A percentile compares a stretch with the other conserved stretches of the same genome.
Conservation (phyloP, 2,888 invertebrate genomes). For the Cabera pusaria region DNA sequence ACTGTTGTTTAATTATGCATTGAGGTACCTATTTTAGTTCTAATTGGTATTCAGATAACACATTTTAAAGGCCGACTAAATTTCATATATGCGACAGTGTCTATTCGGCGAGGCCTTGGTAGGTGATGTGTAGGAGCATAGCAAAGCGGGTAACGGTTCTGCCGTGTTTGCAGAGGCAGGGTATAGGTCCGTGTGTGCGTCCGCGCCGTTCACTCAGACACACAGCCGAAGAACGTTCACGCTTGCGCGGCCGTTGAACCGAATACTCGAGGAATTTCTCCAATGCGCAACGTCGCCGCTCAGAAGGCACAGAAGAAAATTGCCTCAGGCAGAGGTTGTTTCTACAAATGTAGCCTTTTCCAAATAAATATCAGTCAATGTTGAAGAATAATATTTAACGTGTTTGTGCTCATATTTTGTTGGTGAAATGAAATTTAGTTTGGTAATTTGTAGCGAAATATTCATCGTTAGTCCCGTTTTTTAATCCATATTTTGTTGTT, state of each 20-base stretch:
- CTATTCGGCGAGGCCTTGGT: constrained; percentile 47
- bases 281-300: constrained; percentile 57
- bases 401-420: too few species aligned
- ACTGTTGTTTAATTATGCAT: constrained; percentile 3
- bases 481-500: too few species aligned
- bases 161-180: constrained; percentile 73
- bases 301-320: constrained; percentile 70
- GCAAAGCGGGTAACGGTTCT: constrained; percentile 71
- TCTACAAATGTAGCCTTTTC: too few species aligned
- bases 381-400: too few species aligned
- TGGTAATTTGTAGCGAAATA: too few species aligned
- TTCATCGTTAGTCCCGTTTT: too few species aligned
- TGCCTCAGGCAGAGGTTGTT: constrained; percentile 51
- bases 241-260: constrained; percentile 80
- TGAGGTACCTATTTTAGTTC: constrained; percentile 6
- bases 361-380: too few species aligned
- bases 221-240: constrained; percentile 61
- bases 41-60: constrained; percentile 17
- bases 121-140: constrained; percentile 61
- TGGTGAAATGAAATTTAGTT: too few species aligned
- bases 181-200: constrained; percentile 64
- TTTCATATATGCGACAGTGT: constrained; percentile 21
- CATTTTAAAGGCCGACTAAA: constrained; percentile 22
- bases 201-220: constrained; percentile 59
- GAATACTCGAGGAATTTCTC: constrained; percentile 81